phyloP scores from a whole-genome alignment of 1,140 invertebrate genomes.

The Magallana ariakensis region DNA sequence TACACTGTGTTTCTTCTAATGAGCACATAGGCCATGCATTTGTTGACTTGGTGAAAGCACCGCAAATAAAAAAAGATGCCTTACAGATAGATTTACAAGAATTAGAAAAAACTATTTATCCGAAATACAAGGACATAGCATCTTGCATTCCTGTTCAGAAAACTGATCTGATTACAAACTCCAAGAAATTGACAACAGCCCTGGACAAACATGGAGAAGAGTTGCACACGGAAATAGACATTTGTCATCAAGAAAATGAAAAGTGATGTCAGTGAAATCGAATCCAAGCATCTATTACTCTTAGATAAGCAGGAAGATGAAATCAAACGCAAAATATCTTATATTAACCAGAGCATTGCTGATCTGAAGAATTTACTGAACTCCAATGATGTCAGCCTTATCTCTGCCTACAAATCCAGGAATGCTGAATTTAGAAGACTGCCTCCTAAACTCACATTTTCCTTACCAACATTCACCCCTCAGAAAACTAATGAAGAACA shows the following conservation, averaged over 20 bases:
- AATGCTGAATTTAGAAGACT: not conserved
- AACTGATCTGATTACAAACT: too few relatives aligned
- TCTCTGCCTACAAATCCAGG: not conserved
- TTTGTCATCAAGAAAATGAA: not conserved
- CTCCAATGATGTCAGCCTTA: not conserved
- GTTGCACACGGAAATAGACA: not conserved
- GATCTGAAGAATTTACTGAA: not conserved
- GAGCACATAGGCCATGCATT: too few relatives aligned
- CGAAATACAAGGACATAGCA: too few relatives aligned
- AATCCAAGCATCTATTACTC: not conserved
- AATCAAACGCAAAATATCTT: not conserved
- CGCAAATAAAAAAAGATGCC: too few relatives aligned
- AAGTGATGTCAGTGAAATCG: not conserved
- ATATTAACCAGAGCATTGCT: not conserved
- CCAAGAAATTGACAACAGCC: too few relatives aligned
- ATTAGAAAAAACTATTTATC: too few relatives aligned
- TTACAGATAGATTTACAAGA: too few relatives aligned
- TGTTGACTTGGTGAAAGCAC: too few relatives aligned
- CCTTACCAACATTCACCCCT: not conserved
- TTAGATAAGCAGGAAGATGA: not conserved
- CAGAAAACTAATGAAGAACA: not conserved
- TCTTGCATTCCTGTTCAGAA: too few relatives aligned
- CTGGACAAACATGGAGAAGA: too few relatives aligned
- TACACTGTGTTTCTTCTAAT: too few relatives aligned
- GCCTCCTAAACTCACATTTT: not conserved